Evolutionary conservation across 2,113 vertebrate genomes (phyloP).

Genomic region (Orcinus orca): DNA sequence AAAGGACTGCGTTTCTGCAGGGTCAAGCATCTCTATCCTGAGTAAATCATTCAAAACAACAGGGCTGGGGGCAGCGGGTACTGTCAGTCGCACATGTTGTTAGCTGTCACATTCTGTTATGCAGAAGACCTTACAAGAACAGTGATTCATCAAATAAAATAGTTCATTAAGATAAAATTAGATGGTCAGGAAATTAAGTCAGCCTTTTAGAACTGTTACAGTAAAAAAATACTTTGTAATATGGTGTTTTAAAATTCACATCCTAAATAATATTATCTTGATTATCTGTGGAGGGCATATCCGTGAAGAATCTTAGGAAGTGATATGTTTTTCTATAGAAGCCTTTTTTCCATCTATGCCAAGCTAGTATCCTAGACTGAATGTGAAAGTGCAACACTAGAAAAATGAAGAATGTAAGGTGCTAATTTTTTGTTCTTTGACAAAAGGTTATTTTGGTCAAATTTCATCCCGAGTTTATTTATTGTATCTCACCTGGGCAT

Average conservation of each 20-base stretch:
- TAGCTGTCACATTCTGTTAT: background rate
- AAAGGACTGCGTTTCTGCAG: background rate
- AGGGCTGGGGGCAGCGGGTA: background rate
- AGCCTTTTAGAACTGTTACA: background rate
- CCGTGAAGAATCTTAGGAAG: background rate
- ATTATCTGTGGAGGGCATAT: background rate
- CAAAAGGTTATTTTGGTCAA: background rate
- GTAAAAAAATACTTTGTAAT: background rate
- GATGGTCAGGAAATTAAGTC: background rate
- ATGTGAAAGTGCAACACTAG: background rate
- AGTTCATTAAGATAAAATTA: constrained; percentile 14
- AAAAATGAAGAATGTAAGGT: background rate
- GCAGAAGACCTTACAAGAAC: background rate
- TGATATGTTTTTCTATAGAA: background rate
- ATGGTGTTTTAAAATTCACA: background rate
- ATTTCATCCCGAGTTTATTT: background rate
- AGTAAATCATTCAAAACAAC: background rate
- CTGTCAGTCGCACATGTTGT: background rate
- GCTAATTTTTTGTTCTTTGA: background rate
- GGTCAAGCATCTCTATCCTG: background rate
- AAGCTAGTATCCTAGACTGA: background rate
- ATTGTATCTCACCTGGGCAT: background rate
- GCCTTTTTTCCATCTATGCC: background rate
- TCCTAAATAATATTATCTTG: background rate
- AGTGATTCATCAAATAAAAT: background rate